phyloP scores from a whole-genome alignment of 2,797 vertebrate species.

The Coregonus sp. region DNA sequence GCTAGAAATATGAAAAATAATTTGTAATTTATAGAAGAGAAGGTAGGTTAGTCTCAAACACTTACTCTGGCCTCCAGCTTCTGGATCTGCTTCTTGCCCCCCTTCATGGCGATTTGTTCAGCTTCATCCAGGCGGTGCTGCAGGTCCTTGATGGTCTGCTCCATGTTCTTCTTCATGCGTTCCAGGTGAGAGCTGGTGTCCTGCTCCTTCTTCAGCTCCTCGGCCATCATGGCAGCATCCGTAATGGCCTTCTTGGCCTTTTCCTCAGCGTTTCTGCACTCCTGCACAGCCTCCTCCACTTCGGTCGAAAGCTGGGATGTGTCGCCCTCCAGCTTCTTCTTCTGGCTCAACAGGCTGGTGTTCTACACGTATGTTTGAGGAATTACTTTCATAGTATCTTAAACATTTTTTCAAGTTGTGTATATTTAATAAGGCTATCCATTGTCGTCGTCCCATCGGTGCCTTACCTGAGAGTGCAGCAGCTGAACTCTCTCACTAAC shows the following conservation, averaged over 20 bases:
- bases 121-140: slow-evolving; percentile 78
- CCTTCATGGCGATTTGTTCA: slow-evolving; percentile 88
- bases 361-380: slow-evolving; percentile 66
- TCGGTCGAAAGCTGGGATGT: slow-evolving; percentile 80
- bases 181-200: slow-evolving; percentile 73
- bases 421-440: not conserved
- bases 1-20: not conserved
- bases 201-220: slow-evolving; percentile 71
- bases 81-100: slow-evolving; percentile 90
- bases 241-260: slow-evolving; percentile 72
- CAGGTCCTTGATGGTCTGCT: slow-evolving; percentile 87
- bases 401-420: not conserved
- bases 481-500: slow-evolving; percentile 88
- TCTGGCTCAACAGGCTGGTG: slow-evolving; percentile 87
- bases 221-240: slow-evolving; percentile 69
- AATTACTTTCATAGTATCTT: not conserved
- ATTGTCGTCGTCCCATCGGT: not conserved
- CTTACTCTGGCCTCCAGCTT: slow-evolving; percentile 82
- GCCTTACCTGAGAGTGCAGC: slow-evolving; percentile 84
- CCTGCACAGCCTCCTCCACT: slow-evolving; percentile 85
- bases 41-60: not conserved
- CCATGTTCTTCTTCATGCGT: slow-evolving; percentile 89
- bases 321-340: slow-evolving; percentile 86
- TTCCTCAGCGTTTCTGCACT: slow-evolving; percentile 85
- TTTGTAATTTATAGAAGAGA: not conserved